Percentiles rank a stretch among this genome's conserved stretches.
Conservation (phyloP, 2,888 invertebrate species). For the Alloscopus bannaensis region DNA sequence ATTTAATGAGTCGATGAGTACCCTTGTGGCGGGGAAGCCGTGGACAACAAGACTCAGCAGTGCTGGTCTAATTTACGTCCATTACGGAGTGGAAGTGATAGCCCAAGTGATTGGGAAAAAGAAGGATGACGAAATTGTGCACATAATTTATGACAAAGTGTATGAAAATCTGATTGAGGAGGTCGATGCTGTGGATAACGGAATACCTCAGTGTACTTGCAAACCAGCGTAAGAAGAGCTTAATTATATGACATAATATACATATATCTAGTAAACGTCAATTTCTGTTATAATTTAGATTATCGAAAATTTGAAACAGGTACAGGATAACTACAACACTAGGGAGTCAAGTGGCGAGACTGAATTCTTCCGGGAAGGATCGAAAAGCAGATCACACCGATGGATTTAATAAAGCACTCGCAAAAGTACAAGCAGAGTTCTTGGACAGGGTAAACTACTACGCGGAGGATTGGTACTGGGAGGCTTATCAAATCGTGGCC, state of each 20-base stretch:
- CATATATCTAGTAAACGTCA: background rate
- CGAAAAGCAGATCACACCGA: slow-evolving; percentile 75
- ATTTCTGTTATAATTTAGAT: too few relatives aligned
- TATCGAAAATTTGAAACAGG: slow-evolving; percentile 74
- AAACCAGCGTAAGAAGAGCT: slow-evolving; percentile 78
- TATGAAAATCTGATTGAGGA: slow-evolving; percentile 94
- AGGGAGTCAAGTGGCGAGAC: slow-evolving; percentile 83
- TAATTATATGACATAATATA: too few relatives aligned
- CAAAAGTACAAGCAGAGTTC: slow-evolving; percentile 88
- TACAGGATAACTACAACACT: slow-evolving; percentile 89
- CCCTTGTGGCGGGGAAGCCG: slow-evolving; percentile 78
- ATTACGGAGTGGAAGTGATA: slow-evolving; percentile 90
- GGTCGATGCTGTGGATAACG: slow-evolving; percentile 98
- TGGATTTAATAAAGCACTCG: slow-evolving; percentile 87
- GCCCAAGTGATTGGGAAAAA: slow-evolving; percentile 77
- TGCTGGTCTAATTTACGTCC: slow-evolving; percentile 93
- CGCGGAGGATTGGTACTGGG: slow-evolving; percentile 87
- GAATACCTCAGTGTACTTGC: slow-evolving; percentile 80
- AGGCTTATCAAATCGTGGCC: slow-evolving; percentile 87
- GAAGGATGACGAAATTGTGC: slow-evolving; percentile 78
- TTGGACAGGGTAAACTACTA: slow-evolving; percentile 80
- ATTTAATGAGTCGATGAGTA: slow-evolving; percentile 83
- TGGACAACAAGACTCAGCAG: slow-evolving; percentile 87
- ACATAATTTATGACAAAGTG: slow-evolving; percentile 81
- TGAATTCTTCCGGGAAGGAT: slow-evolving; percentile 90